Evolutionary conservation across 2,113 vertebrate genomes (phyloP).

Genomic region (Cnemophilus loriae): DNA sequence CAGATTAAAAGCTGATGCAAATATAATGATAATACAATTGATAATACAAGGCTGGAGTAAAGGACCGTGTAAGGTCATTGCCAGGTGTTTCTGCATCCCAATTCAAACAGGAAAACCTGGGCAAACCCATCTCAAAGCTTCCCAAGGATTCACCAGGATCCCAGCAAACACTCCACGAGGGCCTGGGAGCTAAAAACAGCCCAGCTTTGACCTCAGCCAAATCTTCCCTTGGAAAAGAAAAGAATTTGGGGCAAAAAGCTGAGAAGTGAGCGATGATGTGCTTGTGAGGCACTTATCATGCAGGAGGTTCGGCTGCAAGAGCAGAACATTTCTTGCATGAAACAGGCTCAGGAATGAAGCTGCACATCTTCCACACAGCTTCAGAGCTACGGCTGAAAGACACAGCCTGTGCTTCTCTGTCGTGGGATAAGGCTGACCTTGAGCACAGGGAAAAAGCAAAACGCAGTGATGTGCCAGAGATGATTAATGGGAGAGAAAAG

Average conservation of each 20-base stretch:
- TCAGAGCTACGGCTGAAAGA: slow-evolving; percentile 34
- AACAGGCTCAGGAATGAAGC: slow-evolving; percentile 31
- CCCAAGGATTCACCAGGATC: not conserved
- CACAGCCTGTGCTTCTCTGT: not conserved
- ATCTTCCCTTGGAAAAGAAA: not conserved
- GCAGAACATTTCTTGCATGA: not conserved
- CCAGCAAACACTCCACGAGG: not conserved
- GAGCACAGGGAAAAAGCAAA: not conserved
- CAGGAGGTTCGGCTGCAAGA: not conserved
- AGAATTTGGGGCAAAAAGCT: not conserved
- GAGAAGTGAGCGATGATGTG: not conserved
- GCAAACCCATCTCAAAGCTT: not conserved
- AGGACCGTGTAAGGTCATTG: not conserved
- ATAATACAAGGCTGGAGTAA: not conserved
- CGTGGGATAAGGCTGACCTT: slow-evolving; percentile 3
- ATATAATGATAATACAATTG: too few relatives aligned
- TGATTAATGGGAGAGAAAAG: not conserved
- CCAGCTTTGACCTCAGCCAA: not conserved
- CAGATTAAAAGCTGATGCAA: not conserved
- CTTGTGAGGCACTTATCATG: not conserved
- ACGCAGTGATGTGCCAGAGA: not conserved
- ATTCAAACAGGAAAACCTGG: not conserved
- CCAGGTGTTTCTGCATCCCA: not conserved
- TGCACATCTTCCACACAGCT: not conserved
- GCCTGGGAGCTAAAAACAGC: not conserved